These are phyloP conservation scores for Tetragonula carbonaria DNA, from an alignment of 2,888 invertebrate species.

Conservation along the genomic window DNA sequence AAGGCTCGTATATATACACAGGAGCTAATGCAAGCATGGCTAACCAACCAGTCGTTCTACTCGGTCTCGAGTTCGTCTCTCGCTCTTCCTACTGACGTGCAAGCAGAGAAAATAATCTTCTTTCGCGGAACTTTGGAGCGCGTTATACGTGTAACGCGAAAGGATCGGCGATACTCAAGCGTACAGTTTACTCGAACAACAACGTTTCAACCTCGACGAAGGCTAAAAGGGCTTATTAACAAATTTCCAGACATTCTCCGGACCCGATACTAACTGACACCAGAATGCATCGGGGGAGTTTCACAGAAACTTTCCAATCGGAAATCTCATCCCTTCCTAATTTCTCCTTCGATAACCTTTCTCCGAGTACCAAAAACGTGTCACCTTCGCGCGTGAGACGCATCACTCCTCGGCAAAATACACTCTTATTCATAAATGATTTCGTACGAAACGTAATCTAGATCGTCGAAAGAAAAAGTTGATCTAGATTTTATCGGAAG, in stretches of 20 bases:
- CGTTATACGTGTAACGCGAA: constrained; percentile 9
- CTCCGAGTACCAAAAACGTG: constrained; percentile 9
- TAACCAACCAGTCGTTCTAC: constrained; percentile 26
- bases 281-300: not conserved
- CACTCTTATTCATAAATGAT: no score
- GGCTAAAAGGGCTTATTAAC: constrained; percentile 25
- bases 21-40: not conserved
- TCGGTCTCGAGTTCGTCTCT: not conserved
- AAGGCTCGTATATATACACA: not conserved
- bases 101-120: constrained; percentile 5
- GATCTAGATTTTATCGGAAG: no score
- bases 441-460: no score
- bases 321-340: constrained; percentile 19
- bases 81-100: not conserved
- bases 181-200: constrained; percentile 12
- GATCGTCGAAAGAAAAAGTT: no score
- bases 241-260: constrained; percentile 18
- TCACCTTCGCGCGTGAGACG: not conserved
- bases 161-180: not conserved
- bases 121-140: not conserved
- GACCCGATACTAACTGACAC: constrained; percentile 6
- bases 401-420: no score
- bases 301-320: not conserved
- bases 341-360: not conserved
- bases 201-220: not conserved